Conservation (phyloP, 1,140 invertebrate genomes). For the Ceratina calcarata region DNA sequence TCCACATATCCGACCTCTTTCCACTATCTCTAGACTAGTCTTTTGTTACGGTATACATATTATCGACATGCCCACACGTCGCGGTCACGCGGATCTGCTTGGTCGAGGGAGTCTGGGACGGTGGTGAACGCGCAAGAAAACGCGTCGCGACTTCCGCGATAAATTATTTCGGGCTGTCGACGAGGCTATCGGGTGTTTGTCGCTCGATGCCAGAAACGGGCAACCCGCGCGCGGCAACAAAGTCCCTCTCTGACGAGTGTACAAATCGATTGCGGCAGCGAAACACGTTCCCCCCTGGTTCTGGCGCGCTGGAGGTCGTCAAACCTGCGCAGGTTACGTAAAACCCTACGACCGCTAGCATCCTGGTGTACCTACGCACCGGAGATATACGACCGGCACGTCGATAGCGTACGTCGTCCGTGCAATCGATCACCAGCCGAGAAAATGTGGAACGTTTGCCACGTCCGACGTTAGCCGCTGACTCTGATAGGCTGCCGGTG, state of each 20-base stretch:
- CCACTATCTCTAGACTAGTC: neutral
- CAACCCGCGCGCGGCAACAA: constrained; percentile 19
- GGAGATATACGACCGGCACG: constrained; percentile 44
- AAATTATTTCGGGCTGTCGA: constrained; percentile 57
- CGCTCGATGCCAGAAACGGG: constrained; percentile 29
- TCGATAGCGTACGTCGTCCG: constrained; percentile 41
- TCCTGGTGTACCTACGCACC: constrained; percentile 43
- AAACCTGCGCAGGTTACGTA: constrained; percentile 59
- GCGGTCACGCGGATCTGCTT: constrained; percentile 23
- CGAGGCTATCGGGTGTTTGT: constrained; percentile 43
- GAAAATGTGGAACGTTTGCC: constrained; percentile 54
- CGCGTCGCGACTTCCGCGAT: constrained; percentile 39
- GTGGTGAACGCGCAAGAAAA: constrained; percentile 16
- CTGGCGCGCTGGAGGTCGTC: constrained; percentile 42
- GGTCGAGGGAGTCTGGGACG: neutral
- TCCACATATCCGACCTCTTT: neutral
- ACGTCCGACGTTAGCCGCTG: constrained; percentile 30
- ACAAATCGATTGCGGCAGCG: constrained; percentile 54
- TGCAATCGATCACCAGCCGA: constrained; percentile 47
- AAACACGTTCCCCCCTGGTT: constrained; percentile 25
- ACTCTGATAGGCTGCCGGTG: constrained; percentile 27
- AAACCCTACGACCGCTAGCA: constrained; percentile 31
- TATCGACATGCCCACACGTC: constrained; percentile 57
- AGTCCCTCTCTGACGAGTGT: constrained; percentile 44
- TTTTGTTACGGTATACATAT: constrained; percentile 37